Evolutionary conservation across 2,888 invertebrate genomes (phyloP).

Genomic region (Antheraea yamamai): DNA sequence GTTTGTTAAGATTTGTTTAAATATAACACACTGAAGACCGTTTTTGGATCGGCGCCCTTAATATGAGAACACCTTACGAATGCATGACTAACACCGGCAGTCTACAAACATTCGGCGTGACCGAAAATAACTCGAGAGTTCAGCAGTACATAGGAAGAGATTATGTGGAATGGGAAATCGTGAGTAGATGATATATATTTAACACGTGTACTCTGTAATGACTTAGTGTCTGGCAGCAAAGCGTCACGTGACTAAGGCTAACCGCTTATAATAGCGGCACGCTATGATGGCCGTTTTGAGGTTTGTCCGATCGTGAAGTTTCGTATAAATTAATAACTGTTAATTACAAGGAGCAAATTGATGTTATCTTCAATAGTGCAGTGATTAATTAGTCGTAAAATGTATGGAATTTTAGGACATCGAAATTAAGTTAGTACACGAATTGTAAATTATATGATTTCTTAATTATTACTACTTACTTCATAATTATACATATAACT

Average conservation of each 20-base stretch:
- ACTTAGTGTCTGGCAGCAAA: neutral
- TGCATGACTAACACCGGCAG: slow-evolving; percentile 36
- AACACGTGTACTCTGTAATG: neutral
- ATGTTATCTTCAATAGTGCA: too few species aligned
- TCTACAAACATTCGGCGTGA: slow-evolving; percentile 23
- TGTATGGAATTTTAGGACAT: too few species aligned
- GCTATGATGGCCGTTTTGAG: too few species aligned
- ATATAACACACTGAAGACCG: slow-evolving; percentile 27
- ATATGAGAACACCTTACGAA: slow-evolving; percentile 25
- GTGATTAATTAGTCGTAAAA: too few species aligned
- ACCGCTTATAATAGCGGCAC: too few species aligned
- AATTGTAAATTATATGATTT: too few species aligned
- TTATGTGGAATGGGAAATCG: slow-evolving; percentile 22
- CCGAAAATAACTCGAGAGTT: slow-evolving; percentile 25
- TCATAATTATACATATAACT: too few species aligned
- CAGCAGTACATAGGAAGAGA: slow-evolving; percentile 26
- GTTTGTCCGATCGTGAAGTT: too few species aligned
- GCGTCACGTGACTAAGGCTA: neutral
- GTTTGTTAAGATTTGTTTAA: slow-evolving; percentile 12
- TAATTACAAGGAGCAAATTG: too few species aligned
- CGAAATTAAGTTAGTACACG: too few species aligned
- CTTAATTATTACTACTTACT: too few species aligned
- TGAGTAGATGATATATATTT: slow-evolving; percentile 15
- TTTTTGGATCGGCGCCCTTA: slow-evolving; percentile 36
- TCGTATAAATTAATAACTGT: too few species aligned